phyloP scores from a whole-genome alignment of 1,140 invertebrate genomes.

The Mesaphorura yosii region DNA sequence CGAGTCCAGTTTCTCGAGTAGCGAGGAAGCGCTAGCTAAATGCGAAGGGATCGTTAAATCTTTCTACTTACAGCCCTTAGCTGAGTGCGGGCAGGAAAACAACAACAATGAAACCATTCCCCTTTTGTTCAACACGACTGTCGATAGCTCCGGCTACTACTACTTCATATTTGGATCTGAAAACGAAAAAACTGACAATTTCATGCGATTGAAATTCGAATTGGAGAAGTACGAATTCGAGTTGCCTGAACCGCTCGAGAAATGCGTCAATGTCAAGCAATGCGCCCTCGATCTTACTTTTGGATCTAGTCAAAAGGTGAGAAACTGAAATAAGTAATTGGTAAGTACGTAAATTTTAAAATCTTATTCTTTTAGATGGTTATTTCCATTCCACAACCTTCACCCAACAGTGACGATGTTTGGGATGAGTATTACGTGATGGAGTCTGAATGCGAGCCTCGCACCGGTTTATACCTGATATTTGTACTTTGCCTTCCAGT shows the following conservation, averaged over 20 bases:
- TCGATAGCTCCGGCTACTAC: constrained; percentile 61
- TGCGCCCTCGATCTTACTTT: constrained; percentile 53
- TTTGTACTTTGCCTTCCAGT: constrained; percentile 58
- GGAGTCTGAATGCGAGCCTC: constrained; percentile 57
- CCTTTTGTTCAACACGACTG: constrained; percentile 52
- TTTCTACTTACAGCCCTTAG: constrained; percentile 52
- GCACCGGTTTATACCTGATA: constrained; percentile 53
- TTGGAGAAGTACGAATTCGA: constrained; percentile 23
- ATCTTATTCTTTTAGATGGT: constrained; percentile 54
- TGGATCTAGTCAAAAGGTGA: constrained; percentile 42
- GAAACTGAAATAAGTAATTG: not conserved
- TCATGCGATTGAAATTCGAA: constrained; percentile 17
- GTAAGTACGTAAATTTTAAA: constrained; percentile 1
- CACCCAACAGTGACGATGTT: constrained; percentile 32
- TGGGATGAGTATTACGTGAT: constrained; percentile 63
- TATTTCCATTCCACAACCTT: constrained; percentile 34
- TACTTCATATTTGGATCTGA: constrained; percentile 72
- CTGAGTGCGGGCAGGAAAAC: constrained; percentile 39
- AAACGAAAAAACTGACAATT: constrained; percentile 48
- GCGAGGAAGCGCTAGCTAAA: constrained; percentile 58
- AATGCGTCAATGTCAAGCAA: constrained; percentile 40
- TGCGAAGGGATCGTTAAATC: constrained; percentile 61
- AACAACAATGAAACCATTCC: constrained; percentile 37
- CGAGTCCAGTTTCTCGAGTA: constrained; percentile 64
- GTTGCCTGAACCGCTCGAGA: constrained; percentile 16